Evolutionary conservation across 2,797 vertebrate species (phyloP).

Genomic region (Phrynocephalus vlangalii): DNA sequence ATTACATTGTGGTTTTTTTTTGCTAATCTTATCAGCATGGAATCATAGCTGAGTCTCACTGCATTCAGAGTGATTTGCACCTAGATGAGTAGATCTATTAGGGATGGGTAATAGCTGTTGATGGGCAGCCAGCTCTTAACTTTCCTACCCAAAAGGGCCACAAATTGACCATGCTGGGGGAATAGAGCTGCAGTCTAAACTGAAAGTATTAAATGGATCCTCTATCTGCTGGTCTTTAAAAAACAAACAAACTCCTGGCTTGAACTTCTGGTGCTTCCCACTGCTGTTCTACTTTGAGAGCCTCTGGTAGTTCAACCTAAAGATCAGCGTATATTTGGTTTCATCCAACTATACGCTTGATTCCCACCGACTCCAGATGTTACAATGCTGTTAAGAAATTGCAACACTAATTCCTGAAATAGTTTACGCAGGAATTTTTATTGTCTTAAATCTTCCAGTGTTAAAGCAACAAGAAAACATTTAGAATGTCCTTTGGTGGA

Average conservation of each 20-base stretch:
- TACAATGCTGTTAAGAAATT: constrained; percentile 71
- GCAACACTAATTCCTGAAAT: constrained; percentile 69
- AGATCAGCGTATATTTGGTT: constrained; percentile 53
- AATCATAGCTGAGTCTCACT: not conserved
- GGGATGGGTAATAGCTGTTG: too few species aligned
- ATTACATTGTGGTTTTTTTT: not conserved
- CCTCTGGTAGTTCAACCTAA: not conserved
- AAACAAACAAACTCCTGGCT: not conserved
- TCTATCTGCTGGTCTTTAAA: not conserved
- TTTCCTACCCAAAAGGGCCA: not conserved
- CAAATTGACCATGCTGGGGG: not conserved
- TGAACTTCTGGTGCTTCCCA: not conserved
- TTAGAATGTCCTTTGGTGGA: constrained; percentile 99
- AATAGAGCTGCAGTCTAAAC: not conserved
- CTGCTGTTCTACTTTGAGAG: not conserved
- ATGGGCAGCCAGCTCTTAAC: too few species aligned
- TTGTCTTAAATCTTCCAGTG: constrained; percentile 96
- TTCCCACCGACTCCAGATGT: constrained; percentile 50
- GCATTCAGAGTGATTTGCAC: not conserved
- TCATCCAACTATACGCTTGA: constrained; percentile 18
- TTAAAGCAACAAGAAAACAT: constrained; percentile 99
- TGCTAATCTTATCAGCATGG: not conserved
- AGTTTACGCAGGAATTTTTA: constrained; percentile 85
- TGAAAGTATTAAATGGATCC: not conserved
- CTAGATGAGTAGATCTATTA: too few species aligned